A percentile compares a stretch with the other conserved stretches of the same genome.
phyloP scores from a whole-genome alignment of 2,113 vertebrate genomes.

The Nymphicus hollandicus region DNA sequence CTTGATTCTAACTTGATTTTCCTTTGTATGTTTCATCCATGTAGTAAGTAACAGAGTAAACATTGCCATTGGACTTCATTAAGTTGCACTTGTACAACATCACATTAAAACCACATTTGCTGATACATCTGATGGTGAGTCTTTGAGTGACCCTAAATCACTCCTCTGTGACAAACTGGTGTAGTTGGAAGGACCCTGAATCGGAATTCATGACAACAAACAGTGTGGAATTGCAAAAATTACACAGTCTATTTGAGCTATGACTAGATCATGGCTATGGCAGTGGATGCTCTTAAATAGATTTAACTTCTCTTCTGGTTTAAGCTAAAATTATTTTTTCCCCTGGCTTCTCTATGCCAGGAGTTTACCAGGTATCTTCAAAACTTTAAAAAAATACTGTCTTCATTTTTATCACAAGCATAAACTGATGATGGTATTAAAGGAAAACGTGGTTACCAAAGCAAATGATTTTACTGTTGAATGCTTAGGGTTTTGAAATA shows the following conservation, averaged over 20 bases:
- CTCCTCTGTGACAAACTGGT: not conserved
- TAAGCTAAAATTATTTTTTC: not conserved
- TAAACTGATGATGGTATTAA: not conserved
- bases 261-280: not conserved
- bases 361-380: not conserved
- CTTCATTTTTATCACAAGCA: not conserved
- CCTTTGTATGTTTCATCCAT: not conserved
- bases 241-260: not conserved
- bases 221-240: not conserved
- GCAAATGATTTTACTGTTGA: not conserved
- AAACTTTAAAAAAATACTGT: not conserved
- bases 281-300: not conserved
- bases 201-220: not conserved
- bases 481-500: not conserved
- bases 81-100: not conserved
- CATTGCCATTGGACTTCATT: not conserved
- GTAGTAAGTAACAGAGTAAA: not conserved
- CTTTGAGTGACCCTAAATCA: not conserved
- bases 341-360: not conserved
- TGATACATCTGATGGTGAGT: no score
- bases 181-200: not conserved
- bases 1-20: not conserved
- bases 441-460: not conserved
- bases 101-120: not conserved
- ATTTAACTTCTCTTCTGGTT: not conserved